A percentile compares a stretch with the other conserved stretches of the same genome.
Evolutionary conservation across 2,888 invertebrate species (phyloP).

Genomic region (Druceiella hillmani): DNA sequence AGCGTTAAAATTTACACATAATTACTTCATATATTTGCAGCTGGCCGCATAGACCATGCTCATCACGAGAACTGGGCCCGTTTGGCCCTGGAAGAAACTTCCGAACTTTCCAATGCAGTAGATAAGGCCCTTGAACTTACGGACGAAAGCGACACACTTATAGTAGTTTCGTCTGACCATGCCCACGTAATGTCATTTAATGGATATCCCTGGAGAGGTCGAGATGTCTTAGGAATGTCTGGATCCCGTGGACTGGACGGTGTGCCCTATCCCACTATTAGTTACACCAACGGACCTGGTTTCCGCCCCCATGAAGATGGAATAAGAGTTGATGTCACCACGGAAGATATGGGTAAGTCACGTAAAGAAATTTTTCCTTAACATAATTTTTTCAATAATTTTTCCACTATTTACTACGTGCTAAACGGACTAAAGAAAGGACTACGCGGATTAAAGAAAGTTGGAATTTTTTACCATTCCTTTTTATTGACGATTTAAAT

Average conservation of each 20-base stretch:
- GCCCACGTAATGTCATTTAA: conserved; percentile 64
- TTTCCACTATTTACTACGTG: too few relatives aligned
- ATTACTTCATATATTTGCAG: too few relatives aligned
- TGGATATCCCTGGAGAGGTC: conserved; percentile 60
- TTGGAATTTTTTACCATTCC: too few relatives aligned
- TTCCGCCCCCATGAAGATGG: conserved; percentile 36
- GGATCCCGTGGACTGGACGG: conserved; percentile 41
- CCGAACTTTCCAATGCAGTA: conserved; percentile 60
- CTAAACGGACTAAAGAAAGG: conserved; percentile 31
- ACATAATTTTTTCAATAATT: too few relatives aligned
- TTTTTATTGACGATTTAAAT: too few relatives aligned
- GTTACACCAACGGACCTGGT: conserved; percentile 61
- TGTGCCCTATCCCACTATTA: conserved; percentile 54
- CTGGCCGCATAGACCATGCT: conserved; percentile 51
- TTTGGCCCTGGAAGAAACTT: conserved; percentile 59
- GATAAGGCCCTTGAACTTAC: conserved; percentile 48
- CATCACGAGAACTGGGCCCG: conserved; percentile 53
- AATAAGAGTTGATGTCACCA: conserved; percentile 42
- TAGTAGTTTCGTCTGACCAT: conserved; percentile 75
- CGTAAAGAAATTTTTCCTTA: too few relatives aligned
- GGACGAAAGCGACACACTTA: conserved; percentile 61
- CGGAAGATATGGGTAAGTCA: conserved; percentile 22
- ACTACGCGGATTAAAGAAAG: too few relatives aligned
- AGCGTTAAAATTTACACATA: too few relatives aligned
- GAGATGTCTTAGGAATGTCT: conserved; percentile 36